phyloP scores from a whole-genome alignment of 2,888 invertebrate genomes.

The Drosophila meridionalis region DNA sequence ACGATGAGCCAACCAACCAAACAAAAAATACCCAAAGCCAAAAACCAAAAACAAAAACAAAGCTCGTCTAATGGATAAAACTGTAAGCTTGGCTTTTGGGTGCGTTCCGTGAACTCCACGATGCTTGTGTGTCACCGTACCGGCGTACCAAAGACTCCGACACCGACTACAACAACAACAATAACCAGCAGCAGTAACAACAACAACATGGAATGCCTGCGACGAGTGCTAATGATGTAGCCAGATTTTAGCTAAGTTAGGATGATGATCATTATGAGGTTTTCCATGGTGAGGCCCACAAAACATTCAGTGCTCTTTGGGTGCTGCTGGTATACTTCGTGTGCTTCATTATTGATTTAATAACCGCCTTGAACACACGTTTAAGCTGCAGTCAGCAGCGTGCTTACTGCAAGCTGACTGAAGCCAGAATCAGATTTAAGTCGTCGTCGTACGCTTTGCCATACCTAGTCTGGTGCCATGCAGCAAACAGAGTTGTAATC shows the following conservation, averaged over 20 bases:
- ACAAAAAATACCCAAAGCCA: not conserved
- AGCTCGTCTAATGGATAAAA: constrained; percentile 68
- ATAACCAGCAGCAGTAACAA: constrained; percentile 24
- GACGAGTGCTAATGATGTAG: constrained; percentile 73
- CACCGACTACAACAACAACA: constrained; percentile 25
- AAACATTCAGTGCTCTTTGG: constrained; percentile 42
- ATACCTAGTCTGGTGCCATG: constrained; percentile 52
- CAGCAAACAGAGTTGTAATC: constrained; percentile 54
- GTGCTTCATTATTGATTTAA: constrained; percentile 84
- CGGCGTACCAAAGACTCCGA: constrained; percentile 61
- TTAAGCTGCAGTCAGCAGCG: constrained; percentile 69
- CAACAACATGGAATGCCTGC: constrained; percentile 11
- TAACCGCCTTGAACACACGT: constrained; percentile 81
- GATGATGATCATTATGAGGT: constrained; percentile 50
- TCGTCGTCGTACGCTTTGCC: constrained; percentile 55
- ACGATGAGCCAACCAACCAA: constrained; percentile 11
- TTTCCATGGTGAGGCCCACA: constrained; percentile 32
- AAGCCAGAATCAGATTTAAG: constrained; percentile 33
- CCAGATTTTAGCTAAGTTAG: constrained; percentile 42
- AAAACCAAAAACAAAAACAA: constrained; percentile 37
- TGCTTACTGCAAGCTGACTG: constrained; percentile 34
- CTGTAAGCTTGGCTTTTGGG: constrained; percentile 83
- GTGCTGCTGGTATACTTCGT: constrained; percentile 69
- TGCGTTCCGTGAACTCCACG: constrained; percentile 85
- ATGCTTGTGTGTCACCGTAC: constrained; percentile 82